A percentile compares a stretch with the other conserved stretches of the same genome.
Evolutionary conservation across 2,888 invertebrate species (phyloP).

Genomic region (Polydrusus pterygomalis): DNA sequence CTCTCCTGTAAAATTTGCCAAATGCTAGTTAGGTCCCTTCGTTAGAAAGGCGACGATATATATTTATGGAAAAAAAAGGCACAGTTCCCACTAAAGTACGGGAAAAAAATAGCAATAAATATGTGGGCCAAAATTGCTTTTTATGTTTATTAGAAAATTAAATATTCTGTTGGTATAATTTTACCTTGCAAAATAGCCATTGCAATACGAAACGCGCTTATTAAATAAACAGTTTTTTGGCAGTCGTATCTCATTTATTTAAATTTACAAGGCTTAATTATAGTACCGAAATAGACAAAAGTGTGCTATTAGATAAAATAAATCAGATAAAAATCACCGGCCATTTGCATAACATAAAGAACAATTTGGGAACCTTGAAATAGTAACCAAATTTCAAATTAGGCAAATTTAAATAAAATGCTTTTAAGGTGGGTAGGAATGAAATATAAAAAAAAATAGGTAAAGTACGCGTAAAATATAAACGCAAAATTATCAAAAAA

Average conservation of each 20-base stretch:
- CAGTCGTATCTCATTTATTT: background rate
- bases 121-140: too few species aligned
- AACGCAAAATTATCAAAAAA: too few species aligned
- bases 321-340: slow-evolving; percentile 22
- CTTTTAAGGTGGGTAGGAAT: slow-evolving; percentile 1
- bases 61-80: too few species aligned
- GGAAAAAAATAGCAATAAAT: too few species aligned
- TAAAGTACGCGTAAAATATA: too few species aligned
- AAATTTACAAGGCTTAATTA: slow-evolving; percentile 16
- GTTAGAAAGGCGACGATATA: too few species aligned
- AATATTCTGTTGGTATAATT: background rate
- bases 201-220: background rate
- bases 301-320: slow-evolving; percentile 22
- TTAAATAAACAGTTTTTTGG: slow-evolving; percentile 17
- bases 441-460: too few species aligned
- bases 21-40: too few species aligned
- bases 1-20: too few species aligned
- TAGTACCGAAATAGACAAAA: slow-evolving; percentile 6
- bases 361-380: slow-evolving; percentile 42
- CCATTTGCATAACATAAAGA: slow-evolving; percentile 29
- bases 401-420: slow-evolving; percentile 39
- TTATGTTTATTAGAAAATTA: background rate
- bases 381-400: slow-evolving; percentile 43
- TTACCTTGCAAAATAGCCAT: slow-evolving; percentile 1
- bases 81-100: too few species aligned